Base-by-base conservation (phyloP, 2,888 invertebrate species). In the Pachycephus smyrnensis region DNA sequence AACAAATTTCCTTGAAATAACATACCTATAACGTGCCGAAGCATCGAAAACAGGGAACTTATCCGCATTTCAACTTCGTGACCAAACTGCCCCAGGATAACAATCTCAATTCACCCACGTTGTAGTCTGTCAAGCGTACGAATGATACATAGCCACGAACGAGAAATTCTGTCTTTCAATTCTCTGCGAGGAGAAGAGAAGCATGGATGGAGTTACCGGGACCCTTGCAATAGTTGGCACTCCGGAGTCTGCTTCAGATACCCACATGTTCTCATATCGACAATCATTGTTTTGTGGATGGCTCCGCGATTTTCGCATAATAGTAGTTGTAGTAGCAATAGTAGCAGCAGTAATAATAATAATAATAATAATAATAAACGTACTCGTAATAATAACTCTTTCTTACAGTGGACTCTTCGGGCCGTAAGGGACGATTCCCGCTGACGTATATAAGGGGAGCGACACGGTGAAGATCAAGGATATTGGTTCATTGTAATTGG, bases 351-450 rank as follows among this genome's bases (percentile, higher is more conserved):
- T 55, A 55, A 79, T 79, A 81, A 80, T 75, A 81, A 77, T 82
- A 82, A 80, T 86, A 81, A 75, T 77, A 75, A 80, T 80, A 77
- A 74, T 37, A 12, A 55, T 55, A 23, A 71, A 78, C 73, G 76
- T 78, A 32, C 55, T 55, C 78, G 68, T 73, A 71, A 68, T 68
- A 69, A 78, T 76, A 75, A 84, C 80, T 83, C 82, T 83, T 85
- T 86, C 84, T 88, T 88, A 86, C 87, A 88, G 86, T 84, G 86
- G 87, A 84, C 84, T 88, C 74, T 77, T 77, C 82, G 82, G 80
- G 83, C 85, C 81, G 69, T 78, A 78, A 23, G 37, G 75, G 55
- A 9, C 9, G 77, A 40, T 68, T 35, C 69, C 68, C 73, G 23
- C 35, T 33, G 68, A 68, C 55, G 40, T 31, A 33, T 71, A 71